Evolutionary conservation across 2,888 invertebrate genomes (phyloP), one percentile per base, ranked within the genome.

Genomic region (Drosophila robusta): DNA sequence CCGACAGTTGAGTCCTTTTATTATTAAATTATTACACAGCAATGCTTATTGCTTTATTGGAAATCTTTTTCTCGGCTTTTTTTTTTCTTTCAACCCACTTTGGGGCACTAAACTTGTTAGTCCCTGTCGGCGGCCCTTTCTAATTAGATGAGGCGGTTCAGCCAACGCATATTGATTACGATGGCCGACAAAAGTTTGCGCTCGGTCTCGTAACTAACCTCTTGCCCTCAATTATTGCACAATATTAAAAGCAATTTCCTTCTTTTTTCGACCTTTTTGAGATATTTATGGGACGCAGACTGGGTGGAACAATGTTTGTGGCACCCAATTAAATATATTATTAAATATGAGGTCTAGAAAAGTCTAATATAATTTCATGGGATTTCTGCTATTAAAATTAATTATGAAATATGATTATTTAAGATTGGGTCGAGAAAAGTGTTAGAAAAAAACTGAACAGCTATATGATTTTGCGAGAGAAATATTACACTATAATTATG

Each of bases 31-130:
- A 84, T 77, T 73, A 57, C 70, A 62, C 60, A 63, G 67, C 70
- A 68, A 75, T 80, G 75, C 75, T 83, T 80, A 81, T 76, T 80
- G 70, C 84, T 76, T 83, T 74, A 84, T 81, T 68, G 87, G 70
- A 81, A 83, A 84, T 84, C 87, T 87, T 79, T 80, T 66, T 26
- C 8, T 24, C 14, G 42, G n/a, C 34, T 52, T 34, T 4, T 29
- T 4, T 18, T 24, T 8, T 22, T 34, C 14, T 22, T 50, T n/a
- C 50, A 26, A 26, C 32, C 52, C 56, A 42, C 54, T 54, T 63
- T 62, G 36, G 49, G 46, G 18, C 24, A 69, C 63, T 60, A 51
- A 65, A 69, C 62, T 62, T 70, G 70, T 70, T 78, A 55, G 63
- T 47, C 50, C 18, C 52, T 26, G 29, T 42, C 55, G 46, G 14